Base-by-base conservation (phyloP, 2,113 vertebrate species). In the Albula goreensis region DNA sequence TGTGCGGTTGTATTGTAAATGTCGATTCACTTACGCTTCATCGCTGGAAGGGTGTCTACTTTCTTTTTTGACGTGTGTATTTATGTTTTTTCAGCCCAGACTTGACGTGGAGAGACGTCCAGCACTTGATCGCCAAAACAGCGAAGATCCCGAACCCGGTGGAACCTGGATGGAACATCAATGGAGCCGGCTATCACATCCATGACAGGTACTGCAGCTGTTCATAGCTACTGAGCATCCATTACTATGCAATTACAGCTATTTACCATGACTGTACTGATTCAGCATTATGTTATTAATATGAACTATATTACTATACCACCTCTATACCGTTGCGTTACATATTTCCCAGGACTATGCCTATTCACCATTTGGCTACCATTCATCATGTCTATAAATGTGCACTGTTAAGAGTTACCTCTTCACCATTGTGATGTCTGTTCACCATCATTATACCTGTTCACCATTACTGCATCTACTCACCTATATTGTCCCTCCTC, bases 181-280 rank as follows among this genome's bases (percentile, higher is more conserved):
- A 96, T 90, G 93, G 91, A 53, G 81, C 92, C 80, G 94, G 93
- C 93, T 95, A 93, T 90, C 94, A 95, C 91, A 92, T 96, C 89
- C 93, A 96, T 93, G 95, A 97, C 90, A 96, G 96, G 96, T 97
- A 96, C 84, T 85, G 86, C 90, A 91, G 89, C n/a, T 74, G n/a
- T 74, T 74, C 9, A 74, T 22, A 8, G 8, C n/a, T 70, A n/a
- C 17, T 70, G n/a, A 7, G 4, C 22, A 15, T 19, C 60, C 60
- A 66, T 22, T 19, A 9, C 60, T 66, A 66, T 66, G 31, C 31
- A 41, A 41, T 41, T 41, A 41, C 31, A 22, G 3, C 60, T 19
- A 66, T 66, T 66, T 19, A 66, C 17, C 1, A 19, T 66, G 19
- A 66, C 60, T 66, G 60, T 66, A 66, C 15, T 7, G 4, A 22